These are phyloP conservation scores for Pelusios castaneus DNA, from an alignment of 2,113 vertebrate genomes.

Conservation along the genomic window DNA sequence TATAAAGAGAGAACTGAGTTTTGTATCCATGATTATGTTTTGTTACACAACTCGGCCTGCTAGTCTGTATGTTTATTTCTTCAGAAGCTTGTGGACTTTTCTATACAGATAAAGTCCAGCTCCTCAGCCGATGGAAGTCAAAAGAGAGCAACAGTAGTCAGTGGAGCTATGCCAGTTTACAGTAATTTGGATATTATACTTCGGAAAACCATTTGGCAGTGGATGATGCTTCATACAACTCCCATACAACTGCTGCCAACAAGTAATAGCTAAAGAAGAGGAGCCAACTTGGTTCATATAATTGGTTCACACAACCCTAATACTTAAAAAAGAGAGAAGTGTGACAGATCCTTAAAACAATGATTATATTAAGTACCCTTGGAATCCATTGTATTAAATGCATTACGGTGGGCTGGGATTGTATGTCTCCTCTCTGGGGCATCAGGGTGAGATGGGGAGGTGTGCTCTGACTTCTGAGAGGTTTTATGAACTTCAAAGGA, in stretches of 20 bases:
- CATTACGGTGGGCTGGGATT: too few relatives aligned
- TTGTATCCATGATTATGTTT: fast-evolving
- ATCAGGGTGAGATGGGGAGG: too few relatives aligned
- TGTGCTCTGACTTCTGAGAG: too few relatives aligned
- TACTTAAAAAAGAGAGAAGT: neutral
- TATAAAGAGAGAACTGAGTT: neutral
- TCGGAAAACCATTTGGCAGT: neutral
- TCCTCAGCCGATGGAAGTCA: neutral
- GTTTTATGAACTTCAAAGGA: too few relatives aligned
- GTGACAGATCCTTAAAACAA: neutral
- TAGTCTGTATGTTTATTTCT: neutral
- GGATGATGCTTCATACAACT: neutral
- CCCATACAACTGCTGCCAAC: neutral
- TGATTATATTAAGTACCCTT: neutral
- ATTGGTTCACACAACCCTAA: neutral
- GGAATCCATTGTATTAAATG: neutral
- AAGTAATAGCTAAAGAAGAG: neutral
- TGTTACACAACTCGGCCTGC: neutral
- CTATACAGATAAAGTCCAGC: fast-evolving
- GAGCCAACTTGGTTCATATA: neutral
- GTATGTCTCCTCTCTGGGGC: too few relatives aligned
- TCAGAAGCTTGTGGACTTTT: neutral
- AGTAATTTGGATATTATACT: neutral
- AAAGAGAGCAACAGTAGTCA: neutral
- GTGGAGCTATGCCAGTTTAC: neutral